These are phyloP conservation scores for Cheilosia urbana DNA, from an alignment of 2,888 invertebrate genomes.

Conservation along the genomic window DNA sequence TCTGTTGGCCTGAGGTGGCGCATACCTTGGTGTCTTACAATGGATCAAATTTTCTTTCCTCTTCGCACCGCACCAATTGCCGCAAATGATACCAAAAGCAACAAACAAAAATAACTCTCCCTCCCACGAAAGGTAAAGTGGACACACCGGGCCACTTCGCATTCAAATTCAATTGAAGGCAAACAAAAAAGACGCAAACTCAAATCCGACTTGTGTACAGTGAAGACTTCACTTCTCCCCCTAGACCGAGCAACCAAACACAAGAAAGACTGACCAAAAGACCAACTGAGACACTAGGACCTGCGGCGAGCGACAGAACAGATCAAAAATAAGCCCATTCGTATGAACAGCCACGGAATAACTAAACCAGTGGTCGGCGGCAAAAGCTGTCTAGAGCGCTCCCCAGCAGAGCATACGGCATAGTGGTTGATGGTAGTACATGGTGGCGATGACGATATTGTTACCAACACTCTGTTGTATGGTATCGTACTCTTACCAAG, in stretches of 20 bases:
- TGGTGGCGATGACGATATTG: constrained; percentile 21
- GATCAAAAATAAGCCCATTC: constrained; percentile 23
- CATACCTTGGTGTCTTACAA: constrained; percentile 69
- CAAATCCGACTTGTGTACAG: constrained; percentile 52
- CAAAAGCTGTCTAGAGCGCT: constrained; percentile 62
- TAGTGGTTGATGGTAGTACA: constrained; percentile 2
- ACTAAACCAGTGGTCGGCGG: constrained; percentile 67
- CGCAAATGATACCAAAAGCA: constrained; percentile 28
- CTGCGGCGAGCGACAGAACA: constrained; percentile 15
- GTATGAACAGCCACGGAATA: constrained; percentile 62
- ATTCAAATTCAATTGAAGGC: constrained; percentile 64
- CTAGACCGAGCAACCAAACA: constrained; percentile 4
- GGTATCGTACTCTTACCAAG: constrained; percentile 39
- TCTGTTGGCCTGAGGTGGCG: constrained; percentile 55
- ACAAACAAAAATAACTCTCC: constrained; percentile 38
- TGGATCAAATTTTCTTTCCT: constrained; percentile 64
- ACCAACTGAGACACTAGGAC: constrained; percentile 43
- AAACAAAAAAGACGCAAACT: constrained; percentile 19
- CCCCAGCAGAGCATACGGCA: not conserved
- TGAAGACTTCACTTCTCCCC: constrained; percentile 50
- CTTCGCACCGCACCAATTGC: constrained; percentile 16
- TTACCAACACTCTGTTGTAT: constrained; percentile 35
- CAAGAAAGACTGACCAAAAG: constrained; percentile 49
- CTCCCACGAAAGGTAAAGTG: constrained; percentile 63
- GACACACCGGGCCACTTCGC: constrained; percentile 69